A percentile compares a stretch with the other conserved stretches of the same genome.
These are phyloP conservation scores for Hypena proboscidalis DNA, from an alignment of 2,888 invertebrate genomes.

Conservation along the genomic window DNA sequence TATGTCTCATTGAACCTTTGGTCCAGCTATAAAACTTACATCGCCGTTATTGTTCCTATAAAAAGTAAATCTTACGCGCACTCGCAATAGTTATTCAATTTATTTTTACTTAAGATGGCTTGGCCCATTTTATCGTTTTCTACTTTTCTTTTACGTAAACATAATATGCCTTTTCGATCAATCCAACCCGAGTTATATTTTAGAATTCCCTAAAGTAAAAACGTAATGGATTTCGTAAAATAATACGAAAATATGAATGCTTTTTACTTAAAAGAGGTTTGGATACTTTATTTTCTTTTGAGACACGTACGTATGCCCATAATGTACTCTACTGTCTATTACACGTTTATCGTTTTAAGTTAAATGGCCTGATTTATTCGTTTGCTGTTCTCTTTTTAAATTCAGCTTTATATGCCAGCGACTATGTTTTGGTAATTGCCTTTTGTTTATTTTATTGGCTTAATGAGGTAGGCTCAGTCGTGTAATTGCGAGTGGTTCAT, in stretches of 20 bases:
- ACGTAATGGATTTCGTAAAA: slow-evolving; percentile 47
- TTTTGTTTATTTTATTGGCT: slow-evolving; percentile 9
- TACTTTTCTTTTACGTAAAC: slow-evolving; percentile 38
- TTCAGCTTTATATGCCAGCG: background rate
- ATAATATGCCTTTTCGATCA: slow-evolving; percentile 34
- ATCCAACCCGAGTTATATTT: slow-evolving; percentile 36
- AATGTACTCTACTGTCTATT: slow-evolving; percentile 13
- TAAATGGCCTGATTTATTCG: slow-evolving; percentile 4
- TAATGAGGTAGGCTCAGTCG: slow-evolving; percentile 4
- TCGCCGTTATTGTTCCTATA: background rate
- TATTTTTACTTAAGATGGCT: slow-evolving; percentile 34
- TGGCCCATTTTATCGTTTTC: slow-evolving; percentile 31
- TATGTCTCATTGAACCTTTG: too few species aligned
- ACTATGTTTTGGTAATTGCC: slow-evolving; percentile 4
- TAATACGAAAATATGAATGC: slow-evolving; percentile 37
- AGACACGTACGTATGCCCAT: slow-evolving; percentile 10
- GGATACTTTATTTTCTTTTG: slow-evolving; percentile 20
- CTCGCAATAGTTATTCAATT: slow-evolving; percentile 37
- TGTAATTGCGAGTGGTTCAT: slow-evolving; percentile 8
- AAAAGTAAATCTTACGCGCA: slow-evolving; percentile 14
- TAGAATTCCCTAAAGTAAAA: slow-evolving; percentile 43
- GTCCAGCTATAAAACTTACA: too few species aligned
- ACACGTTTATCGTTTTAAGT: slow-evolving; percentile 13
- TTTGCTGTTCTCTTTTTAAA: background rate
- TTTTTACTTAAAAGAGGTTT: slow-evolving; percentile 34